phyloP scores from a whole-genome alignment of 1,140 invertebrate genomes.

The Drosophila virilis region DNA sequence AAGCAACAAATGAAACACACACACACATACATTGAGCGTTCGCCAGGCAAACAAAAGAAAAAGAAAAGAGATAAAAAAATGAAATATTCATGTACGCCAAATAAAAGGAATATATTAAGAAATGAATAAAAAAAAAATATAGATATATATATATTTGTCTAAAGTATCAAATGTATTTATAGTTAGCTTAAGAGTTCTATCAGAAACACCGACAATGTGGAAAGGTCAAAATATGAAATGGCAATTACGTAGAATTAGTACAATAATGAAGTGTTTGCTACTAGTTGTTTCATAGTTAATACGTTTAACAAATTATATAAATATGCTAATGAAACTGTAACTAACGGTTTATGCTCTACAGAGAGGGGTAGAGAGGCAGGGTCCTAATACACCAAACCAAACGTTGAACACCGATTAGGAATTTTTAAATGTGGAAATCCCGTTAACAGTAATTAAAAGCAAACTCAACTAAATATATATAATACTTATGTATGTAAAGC shows the following conservation, averaged over 20 bases:
- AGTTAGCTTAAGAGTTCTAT: constrained; percentile 64
- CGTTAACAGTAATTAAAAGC: constrained; percentile 33
- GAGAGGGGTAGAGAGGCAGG: constrained; percentile 6
- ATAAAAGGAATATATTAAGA: constrained; percentile 25
- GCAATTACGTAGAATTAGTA: constrained; percentile 68
- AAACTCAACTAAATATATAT: constrained; percentile 32
- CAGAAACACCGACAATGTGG: constrained; percentile 10
- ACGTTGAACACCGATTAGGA: constrained; percentile 73
- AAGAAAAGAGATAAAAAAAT: constrained; percentile 14
- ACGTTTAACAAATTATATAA: constrained; percentile 57
- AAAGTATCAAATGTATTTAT: constrained; percentile 66
- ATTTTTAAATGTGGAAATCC: constrained; percentile 59
- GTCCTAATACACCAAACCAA: constrained; percentile 36
- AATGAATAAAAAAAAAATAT: constrained; percentile 34
- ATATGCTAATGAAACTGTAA: constrained; percentile 43
- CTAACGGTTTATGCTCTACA: constrained; percentile 49
- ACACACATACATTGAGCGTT: constrained; percentile 17
- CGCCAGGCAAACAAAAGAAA: constrained; percentile 47
- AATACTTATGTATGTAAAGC: constrained; percentile 21
- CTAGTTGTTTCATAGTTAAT: constrained; percentile 77
- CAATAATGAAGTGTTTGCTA: constrained; percentile 67
- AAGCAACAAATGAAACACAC: constrained; percentile 23
- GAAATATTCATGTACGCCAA: constrained; percentile 30
- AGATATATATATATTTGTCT: constrained; percentile 69
- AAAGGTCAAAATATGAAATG: constrained; percentile 46